Percentiles rank a stretch among this genome's conserved stretches.
phyloP scores from a whole-genome alignment of 2,113 vertebrate species.

The Sorex araneus region DNA sequence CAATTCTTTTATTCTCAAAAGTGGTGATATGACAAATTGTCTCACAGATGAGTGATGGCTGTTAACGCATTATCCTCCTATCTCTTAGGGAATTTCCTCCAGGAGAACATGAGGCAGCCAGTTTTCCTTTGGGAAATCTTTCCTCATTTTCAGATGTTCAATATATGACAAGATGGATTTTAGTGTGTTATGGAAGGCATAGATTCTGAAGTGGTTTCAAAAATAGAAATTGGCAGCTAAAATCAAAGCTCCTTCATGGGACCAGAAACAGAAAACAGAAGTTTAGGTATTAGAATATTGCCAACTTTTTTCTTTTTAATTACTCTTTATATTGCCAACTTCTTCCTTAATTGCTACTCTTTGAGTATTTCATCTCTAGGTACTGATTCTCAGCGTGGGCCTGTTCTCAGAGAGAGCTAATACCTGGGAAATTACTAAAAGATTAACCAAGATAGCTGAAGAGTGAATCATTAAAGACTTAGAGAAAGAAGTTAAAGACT shows the following conservation, averaged over 20 bases:
- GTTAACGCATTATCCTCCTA: slow-evolving; percentile 53
- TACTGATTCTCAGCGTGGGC: not conserved
- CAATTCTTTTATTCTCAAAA: no score
- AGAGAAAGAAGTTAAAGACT: no score
- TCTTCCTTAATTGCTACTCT: not conserved
- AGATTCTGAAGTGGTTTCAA: not conserved
- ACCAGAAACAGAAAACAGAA: slow-evolving; percentile 41
- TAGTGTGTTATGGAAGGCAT: slow-evolving; percentile 40
- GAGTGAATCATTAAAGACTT: not conserved
- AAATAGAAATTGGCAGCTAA: slow-evolving; percentile 55
- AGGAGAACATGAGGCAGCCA: slow-evolving; percentile 32
- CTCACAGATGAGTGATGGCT: slow-evolving; percentile 57
- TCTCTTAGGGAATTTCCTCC: slow-evolving; percentile 68
- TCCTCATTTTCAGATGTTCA: slow-evolving; percentile 64
- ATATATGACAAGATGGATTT: slow-evolving; percentile 42
- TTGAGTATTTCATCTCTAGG: not conserved
- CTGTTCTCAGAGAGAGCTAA: not conserved
- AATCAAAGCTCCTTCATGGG: slow-evolving; percentile 14
- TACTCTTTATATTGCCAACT: not conserved
- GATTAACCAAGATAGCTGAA: slow-evolving; percentile 18
- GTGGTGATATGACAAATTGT: slow-evolving; percentile 12
- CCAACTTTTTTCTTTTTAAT: slow-evolving; percentile 32
- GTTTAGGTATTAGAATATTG: slow-evolving; percentile 52
- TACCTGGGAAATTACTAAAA: slow-evolving; percentile 14
- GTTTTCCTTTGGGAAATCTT: slow-evolving; percentile 57